Percentiles rank a stretch among this genome's conserved stretches.
Conservation (phyloP, 2,113 vertebrate genomes). For the Nestor notabilis region DNA sequence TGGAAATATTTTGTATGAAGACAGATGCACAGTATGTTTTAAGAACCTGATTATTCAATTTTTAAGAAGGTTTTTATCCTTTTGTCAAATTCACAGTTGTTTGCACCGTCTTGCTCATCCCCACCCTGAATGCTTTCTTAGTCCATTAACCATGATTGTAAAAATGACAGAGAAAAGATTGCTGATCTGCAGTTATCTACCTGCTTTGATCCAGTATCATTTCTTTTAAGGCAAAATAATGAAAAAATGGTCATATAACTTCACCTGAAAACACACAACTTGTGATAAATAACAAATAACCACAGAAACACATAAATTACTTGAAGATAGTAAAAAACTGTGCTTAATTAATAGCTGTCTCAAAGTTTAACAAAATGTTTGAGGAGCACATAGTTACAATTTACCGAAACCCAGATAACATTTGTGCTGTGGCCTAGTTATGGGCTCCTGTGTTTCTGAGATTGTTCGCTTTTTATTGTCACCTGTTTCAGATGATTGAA, state of each 20-base stretch:
- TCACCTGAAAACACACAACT: neutral
- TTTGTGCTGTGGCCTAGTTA: neutral
- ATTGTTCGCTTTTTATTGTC: neutral
- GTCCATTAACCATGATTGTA: neutral
- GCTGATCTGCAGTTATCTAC: neutral
- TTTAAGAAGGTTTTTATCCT: neutral
- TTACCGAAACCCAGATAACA: neutral
- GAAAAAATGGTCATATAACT: neutral
- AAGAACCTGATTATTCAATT: neutral
- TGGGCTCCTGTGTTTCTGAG: neutral
- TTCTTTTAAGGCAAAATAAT: neutral
- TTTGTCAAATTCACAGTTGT: fast-evolving
- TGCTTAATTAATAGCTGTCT: neutral
- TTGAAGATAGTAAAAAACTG: neutral
- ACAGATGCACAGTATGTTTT: neutral
- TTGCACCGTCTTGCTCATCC: neutral
- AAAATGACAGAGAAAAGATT: neutral
- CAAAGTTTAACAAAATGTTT: neutral
- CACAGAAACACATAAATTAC: neutral
- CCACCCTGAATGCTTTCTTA: neutral
- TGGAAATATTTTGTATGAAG: neutral
- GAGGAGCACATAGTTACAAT: neutral
- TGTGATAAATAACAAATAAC: neutral
- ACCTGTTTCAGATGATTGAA: neutral
- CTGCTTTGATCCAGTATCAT: neutral